Evolutionary conservation across 1,140 invertebrate genomes (phyloP).

Genomic region (Lepidurus apus): DNA sequence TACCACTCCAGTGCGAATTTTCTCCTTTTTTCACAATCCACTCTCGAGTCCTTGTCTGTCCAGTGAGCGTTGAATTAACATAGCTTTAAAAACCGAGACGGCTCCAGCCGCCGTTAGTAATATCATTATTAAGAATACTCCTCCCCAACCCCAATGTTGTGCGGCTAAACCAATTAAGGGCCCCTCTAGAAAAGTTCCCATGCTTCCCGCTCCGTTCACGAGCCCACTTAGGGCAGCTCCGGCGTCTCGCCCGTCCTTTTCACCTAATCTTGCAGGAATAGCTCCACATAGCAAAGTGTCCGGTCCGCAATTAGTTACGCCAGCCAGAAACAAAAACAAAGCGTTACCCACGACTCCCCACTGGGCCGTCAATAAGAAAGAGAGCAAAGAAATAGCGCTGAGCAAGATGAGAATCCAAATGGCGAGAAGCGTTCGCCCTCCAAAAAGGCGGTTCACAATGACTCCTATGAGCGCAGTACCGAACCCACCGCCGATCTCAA

Average conservation of each 20-base stretch:
- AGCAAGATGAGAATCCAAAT: conserved; percentile 45
- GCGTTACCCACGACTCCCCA: conserved; percentile 48
- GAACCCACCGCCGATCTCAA: conserved; percentile 51
- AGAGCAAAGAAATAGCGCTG: conserved; percentile 45
- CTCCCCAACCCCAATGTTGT: conserved; percentile 49
- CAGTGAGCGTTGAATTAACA: conserved; percentile 28
- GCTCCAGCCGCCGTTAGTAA: conserved; percentile 44
- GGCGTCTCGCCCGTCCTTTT: conserved; percentile 47
- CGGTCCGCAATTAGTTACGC: conserved; percentile 51
- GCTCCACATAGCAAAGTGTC: conserved; percentile 51
- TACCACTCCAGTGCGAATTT: neutral
- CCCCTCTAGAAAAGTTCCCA: conserved; percentile 52
- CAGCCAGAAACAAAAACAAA: conserved; percentile 48
- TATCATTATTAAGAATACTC: conserved; percentile 51
- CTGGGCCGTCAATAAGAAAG: conserved; percentile 47
- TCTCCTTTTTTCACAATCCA: conserved; percentile 1
- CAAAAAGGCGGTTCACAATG: conserved; percentile 47
- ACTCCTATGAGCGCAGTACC: conserved; percentile 49
- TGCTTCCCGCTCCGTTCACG: conserved; percentile 50
- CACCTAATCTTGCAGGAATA: conserved; percentile 49
- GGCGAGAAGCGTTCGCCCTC: conserved; percentile 45
- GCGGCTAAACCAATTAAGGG: conserved; percentile 49
- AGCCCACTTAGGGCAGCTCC: conserved; percentile 48
- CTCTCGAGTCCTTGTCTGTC: neutral
- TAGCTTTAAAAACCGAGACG: conserved; percentile 43